Base-by-base conservation (phyloP, 2,888 invertebrate genomes). In the Scaptomyza flava region DNA sequence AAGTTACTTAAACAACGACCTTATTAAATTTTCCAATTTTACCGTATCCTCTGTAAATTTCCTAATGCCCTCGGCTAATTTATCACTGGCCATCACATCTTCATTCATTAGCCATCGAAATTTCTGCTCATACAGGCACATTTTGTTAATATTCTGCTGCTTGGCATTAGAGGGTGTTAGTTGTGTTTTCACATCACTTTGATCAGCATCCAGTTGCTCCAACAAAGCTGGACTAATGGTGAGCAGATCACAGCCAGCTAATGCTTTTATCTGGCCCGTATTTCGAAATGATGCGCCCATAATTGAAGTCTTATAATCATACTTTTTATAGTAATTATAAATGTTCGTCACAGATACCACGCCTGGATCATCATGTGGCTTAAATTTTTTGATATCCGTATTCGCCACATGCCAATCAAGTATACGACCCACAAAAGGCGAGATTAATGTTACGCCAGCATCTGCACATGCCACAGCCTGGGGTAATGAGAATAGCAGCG, bases 251-350 rank as follows among this genome's bases (percentile, higher is more conserved):
- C 99, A 98, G 43, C 99, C 99, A 42, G 97, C 96, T 62, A 99
- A 93, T 47, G 97, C 98, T 79, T 95, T 95, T 73, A 99, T 97
- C 93, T 99, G 98, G 47, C 95, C 98, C 9, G 95, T 94, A 93
- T 99, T 99, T 62, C 99, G 94, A 94, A 99, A 99, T 0, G 99
- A 99, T 2, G 99, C 99, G 9, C 99, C 99, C 99, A 99, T 99
- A 2, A 99, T 98, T 47, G 97, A 97, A 0, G 99, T 99, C 91
- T 97, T 96, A 93, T 99, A 98, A 7, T 95, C 98, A 92, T 96
- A 98, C 93, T 98, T 99, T 93, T 99, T 99, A 93, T 99, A 99
- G 91, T 99, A 99, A 91, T 99, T 99, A 93, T 97, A 99, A 79
- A 99, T 98, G 84, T 96, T 95, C 0, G 97, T 97, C 0, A 99